Evolutionary conservation across 1,140 invertebrate species (phyloP).

Genomic region (Temnothorax nylanderi): DNA sequence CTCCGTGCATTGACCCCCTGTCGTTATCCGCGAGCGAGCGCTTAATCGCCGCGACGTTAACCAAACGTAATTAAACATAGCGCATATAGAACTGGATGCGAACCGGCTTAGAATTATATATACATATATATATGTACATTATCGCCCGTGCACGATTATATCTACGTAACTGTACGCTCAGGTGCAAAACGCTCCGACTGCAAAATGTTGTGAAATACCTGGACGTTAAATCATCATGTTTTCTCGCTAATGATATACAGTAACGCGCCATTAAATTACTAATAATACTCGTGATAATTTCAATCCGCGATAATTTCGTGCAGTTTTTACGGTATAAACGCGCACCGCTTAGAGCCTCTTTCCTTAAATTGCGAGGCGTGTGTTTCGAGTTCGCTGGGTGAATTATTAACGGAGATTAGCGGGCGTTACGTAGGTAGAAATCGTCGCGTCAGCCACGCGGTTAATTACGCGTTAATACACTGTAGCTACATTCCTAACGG

Average conservation of each 20-base stretch:
- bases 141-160: not conserved
- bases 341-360: not conserved
- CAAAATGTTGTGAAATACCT: not conserved
- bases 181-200: not conserved
- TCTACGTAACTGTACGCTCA: not conserved
- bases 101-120: constrained; percentile 38
- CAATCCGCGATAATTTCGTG: not conserved
- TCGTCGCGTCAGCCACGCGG: not conserved
- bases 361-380: not conserved
- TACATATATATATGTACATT: not conserved
- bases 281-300: not conserved
- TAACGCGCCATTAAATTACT: constrained; percentile 11
- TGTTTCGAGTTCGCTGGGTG: not conserved
- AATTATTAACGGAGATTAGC: constrained; percentile 17
- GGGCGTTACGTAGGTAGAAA: not conserved
- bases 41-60: constrained; percentile 62
- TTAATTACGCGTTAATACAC: not conserved
- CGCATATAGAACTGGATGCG: constrained; percentile 9
- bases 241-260: not conserved
- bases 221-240: not conserved
- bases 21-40: constrained; percentile 19
- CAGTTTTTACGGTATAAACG: not conserved
- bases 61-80: constrained; percentile 30
- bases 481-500: not conserved
- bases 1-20: constrained; percentile 76